phyloP scores from a whole-genome alignment of 2,888 invertebrate species.

The Tinea trinotella region DNA sequence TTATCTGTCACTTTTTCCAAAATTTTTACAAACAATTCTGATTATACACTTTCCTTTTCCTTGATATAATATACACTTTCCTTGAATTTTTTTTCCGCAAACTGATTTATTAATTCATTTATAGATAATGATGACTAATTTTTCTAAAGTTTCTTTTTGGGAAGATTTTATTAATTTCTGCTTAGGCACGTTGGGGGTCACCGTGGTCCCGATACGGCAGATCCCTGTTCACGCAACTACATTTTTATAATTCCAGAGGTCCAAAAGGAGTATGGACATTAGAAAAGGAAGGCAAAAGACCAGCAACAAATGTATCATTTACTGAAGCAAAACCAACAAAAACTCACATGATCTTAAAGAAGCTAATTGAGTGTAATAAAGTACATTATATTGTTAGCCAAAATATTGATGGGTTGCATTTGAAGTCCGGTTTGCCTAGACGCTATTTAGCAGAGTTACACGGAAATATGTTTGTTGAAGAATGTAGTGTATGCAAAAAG shows the following conservation, averaged over 20 bases:
- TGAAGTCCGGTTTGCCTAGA: conserved; percentile 89
- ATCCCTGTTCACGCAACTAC: too few relatives aligned
- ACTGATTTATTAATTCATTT: too few relatives aligned
- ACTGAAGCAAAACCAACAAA: conserved; percentile 91
- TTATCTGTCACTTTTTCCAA: too few relatives aligned
- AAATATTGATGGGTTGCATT: conserved; percentile 98
- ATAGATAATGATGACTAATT: too few relatives aligned
- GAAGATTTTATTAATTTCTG: too few relatives aligned
- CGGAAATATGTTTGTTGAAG: conserved; percentile 98
- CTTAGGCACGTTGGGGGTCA: too few relatives aligned
- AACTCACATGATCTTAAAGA: conserved; percentile 93
- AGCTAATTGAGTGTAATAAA: conserved; percentile 77
- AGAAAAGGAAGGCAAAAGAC: conserved; percentile 90
- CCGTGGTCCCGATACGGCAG: too few relatives aligned
- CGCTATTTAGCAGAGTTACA: conserved; percentile 92
- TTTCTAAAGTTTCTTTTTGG: too few relatives aligned
- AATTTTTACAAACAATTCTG: too few relatives aligned
- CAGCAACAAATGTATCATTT: conserved; percentile 88
- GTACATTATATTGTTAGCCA: conserved; percentile 94
- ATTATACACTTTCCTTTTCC: too few relatives aligned
- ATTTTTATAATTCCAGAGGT: conserved; percentile 77
- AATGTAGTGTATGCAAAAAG: conserved; percentile 91
- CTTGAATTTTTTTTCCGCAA: too few relatives aligned
- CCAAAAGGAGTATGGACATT: conserved; percentile 98
- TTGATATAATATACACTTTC: too few relatives aligned